Evolutionary conservation across 2,888 invertebrate species (phyloP).

Genomic region (Drosophila ustulata): DNA sequence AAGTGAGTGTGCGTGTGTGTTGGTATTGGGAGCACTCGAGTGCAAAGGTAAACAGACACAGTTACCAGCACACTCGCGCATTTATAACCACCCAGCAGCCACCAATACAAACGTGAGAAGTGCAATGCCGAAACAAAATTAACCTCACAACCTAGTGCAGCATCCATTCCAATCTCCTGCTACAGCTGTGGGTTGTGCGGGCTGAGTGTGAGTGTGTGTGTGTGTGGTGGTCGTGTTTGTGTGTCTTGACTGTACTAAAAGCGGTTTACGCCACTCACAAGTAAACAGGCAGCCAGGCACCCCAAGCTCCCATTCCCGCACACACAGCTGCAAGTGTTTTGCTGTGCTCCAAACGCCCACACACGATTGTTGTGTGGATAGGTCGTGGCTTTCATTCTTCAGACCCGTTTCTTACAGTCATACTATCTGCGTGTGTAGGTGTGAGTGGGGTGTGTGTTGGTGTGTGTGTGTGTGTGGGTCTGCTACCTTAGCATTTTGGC

Average conservation of each 20-base stretch:
- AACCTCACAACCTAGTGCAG: constrained; percentile 74
- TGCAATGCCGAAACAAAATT: constrained; percentile 73
- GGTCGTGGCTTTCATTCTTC: constrained; percentile 76
- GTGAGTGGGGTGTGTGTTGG: constrained; percentile 12
- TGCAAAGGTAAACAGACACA: constrained; percentile 67
- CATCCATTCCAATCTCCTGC: constrained; percentile 38
- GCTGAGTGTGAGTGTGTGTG: background rate
- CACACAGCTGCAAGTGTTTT: constrained; percentile 52
- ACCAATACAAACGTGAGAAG: constrained; percentile 25
- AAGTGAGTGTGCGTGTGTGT: constrained; percentile 21
- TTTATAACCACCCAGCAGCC: background rate
- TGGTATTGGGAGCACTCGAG: constrained; percentile 70
- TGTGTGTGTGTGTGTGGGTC: constrained; percentile 6
- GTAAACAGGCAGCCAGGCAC: constrained; percentile 46
- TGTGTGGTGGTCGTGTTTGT: constrained; percentile 26
- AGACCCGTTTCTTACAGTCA: constrained; percentile 36
- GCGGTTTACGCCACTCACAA: constrained; percentile 76
- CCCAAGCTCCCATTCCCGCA: constrained; percentile 9
- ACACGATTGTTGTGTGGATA: constrained; percentile 79
- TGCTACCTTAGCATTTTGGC: constrained; percentile 50
- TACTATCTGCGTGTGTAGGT: constrained; percentile 14
- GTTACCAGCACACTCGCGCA: constrained; percentile 35
- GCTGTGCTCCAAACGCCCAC: constrained; percentile 54
- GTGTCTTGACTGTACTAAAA: constrained; percentile 69
- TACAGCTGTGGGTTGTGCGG: constrained; percentile 3